phyloP scores from a whole-genome alignment of 1,140 invertebrate genomes.

The Babylonia areolata region DNA sequence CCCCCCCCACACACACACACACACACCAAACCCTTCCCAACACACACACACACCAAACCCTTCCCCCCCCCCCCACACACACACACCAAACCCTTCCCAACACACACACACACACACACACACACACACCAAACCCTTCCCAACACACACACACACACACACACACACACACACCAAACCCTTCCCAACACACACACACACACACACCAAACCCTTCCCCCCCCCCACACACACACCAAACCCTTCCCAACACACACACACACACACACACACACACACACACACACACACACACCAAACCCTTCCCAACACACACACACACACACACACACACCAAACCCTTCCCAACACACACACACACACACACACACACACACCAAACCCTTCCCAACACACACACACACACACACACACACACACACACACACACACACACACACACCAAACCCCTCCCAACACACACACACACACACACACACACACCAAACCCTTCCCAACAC shows the following conservation, averaged over 20 bases:
- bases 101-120: slow-evolving; percentile 1
- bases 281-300: background rate
- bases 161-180: no score
- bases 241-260: slow-evolving; percentile 21
- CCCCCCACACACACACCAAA: background rate
- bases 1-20: no score
- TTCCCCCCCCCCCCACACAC: no score
- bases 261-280: slow-evolving; percentile 1
- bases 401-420: slow-evolving; percentile 1
- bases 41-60: background rate
- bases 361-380: slow-evolving; percentile 9
- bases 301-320: no score
- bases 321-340: no score
- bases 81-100: background rate
- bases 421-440: background rate
- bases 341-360: background rate
- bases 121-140: background rate
- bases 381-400: slow-evolving; percentile 21
- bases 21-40: no score
- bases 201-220: no score
- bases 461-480: background rate
- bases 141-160: no score
- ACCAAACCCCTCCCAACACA: no score
- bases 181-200: background rate
- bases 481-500: no score